Conservation (phyloP, 2,797 vertebrate genomes). For the Chaunax sp. region DNA sequence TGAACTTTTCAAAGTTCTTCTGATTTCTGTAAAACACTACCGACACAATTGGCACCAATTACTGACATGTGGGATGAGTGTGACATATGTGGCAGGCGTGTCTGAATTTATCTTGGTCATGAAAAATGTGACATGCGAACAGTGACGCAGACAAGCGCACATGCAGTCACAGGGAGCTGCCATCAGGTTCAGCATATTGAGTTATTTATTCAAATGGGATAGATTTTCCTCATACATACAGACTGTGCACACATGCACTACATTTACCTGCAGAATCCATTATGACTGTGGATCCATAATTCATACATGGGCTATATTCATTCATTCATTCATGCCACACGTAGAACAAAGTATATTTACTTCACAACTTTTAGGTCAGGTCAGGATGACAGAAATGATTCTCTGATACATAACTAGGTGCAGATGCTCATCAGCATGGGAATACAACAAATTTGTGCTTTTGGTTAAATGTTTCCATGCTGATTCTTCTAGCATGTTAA, state of each 20-base stretch:
- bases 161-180: background rate
- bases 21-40: background rate
- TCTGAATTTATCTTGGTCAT: slow-evolving; percentile 28
- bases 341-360: slow-evolving; percentile 20
- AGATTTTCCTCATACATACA: background rate
- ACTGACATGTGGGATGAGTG: background rate
- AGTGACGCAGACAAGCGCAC: background rate
- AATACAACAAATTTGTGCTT: slow-evolving; percentile 1
- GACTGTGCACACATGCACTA: background rate
- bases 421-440: slow-evolving; percentile 8
- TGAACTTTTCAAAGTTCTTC: background rate
- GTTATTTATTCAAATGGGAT: slow-evolving; percentile 7
- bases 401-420: background rate
- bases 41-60: background rate
- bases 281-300: background rate
- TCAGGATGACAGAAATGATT: slow-evolving; percentile 20
- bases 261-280: slow-evolving; percentile 12
- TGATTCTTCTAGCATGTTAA: background rate
- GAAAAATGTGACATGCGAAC: slow-evolving; percentile 3
- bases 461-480: slow-evolving; percentile 23
- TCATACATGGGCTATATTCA: slow-evolving; percentile 7
- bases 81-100: background rate
- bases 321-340: slow-evolving; percentile 31
- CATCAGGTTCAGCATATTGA: slow-evolving; percentile 36
- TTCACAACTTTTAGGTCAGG: slow-evolving; percentile 30